These are phyloP conservation scores for Tetramorium parvispinum DNA, from an alignment of 1,140 invertebrate species.

Conservation along the genomic window DNA sequence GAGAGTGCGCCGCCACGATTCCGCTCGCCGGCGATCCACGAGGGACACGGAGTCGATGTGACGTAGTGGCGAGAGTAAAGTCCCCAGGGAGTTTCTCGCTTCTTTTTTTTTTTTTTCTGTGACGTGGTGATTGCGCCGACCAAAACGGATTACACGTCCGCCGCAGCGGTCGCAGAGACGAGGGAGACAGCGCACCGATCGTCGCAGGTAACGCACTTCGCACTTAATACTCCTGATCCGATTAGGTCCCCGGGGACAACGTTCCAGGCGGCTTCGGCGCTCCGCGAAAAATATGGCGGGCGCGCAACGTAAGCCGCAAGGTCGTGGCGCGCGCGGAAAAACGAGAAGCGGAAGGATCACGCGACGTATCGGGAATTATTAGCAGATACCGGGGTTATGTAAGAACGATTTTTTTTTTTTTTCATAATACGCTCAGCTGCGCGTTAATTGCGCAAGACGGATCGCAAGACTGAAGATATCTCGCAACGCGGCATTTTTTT, in stretches of 20 bases:
- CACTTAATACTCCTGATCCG: conserved; percentile 56
- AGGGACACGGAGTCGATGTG: neutral
- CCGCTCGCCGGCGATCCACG: neutral
- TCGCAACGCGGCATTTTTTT: neutral
- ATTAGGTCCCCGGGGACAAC: conserved; percentile 61
- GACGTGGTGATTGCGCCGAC: conserved; percentile 59
- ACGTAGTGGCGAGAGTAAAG: neutral
- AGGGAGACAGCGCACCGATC: neutral
- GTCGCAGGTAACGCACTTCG: conserved; percentile 60
- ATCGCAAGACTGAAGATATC: neutral
- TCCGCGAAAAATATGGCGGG: conserved; percentile 18
- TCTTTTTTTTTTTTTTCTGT: conserved; percentile 34
- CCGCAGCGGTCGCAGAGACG: neutral
- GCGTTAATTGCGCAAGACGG: neutral
- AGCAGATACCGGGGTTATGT: neutral
- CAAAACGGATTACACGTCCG: conserved; percentile 65
- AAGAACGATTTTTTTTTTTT: conserved; percentile 1
- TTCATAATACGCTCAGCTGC: neutral
- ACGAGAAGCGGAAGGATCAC: neutral
- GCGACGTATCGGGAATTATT: conserved; percentile 32
- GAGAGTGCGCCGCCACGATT: neutral
- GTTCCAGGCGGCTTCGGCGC: neutral
- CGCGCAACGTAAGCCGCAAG: neutral
- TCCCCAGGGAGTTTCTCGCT: neutral
- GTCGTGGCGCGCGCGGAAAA: conserved; percentile 20